Evolutionary conservation across 2,113 vertebrate species (phyloP).

Genomic region (Dasyurus viverrinus): DNA sequence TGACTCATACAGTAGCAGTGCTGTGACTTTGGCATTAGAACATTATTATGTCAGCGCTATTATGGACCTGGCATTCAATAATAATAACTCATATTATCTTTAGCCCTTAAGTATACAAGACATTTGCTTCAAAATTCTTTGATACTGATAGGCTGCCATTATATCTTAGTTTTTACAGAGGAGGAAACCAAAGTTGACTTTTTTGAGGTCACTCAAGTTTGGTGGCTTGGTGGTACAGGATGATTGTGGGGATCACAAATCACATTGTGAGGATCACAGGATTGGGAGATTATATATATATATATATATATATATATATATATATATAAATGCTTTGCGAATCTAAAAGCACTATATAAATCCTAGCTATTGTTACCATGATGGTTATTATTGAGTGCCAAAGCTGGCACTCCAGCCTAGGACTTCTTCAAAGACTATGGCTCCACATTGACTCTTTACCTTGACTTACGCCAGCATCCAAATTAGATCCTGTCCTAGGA

Average conservation of each 20-base stretch:
- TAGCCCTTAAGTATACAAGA: background rate
- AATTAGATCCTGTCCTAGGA: background rate
- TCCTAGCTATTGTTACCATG: background rate
- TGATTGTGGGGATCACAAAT: too few species aligned
- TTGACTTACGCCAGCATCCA: background rate
- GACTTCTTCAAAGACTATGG: background rate
- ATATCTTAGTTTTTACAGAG: background rate
- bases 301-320: too few species aligned
- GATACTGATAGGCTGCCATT: background rate
- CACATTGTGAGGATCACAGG: background rate
- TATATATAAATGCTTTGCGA: background rate
- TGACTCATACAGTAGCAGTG: background rate
- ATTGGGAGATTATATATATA: background rate
- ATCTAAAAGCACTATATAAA: background rate
- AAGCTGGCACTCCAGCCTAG: background rate
- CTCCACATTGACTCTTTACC: background rate
- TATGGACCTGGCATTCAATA: background rate
- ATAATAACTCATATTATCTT: background rate
- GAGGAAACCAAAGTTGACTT: background rate
- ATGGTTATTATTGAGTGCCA: background rate
- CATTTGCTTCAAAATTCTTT: background rate
- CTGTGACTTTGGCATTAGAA: background rate
- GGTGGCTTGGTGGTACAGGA: background rate
- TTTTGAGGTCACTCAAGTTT: background rate
- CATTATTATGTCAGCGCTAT: background rate